phyloP scores from a whole-genome alignment of 2,113 vertebrate species.

The Serinus canaria region DNA sequence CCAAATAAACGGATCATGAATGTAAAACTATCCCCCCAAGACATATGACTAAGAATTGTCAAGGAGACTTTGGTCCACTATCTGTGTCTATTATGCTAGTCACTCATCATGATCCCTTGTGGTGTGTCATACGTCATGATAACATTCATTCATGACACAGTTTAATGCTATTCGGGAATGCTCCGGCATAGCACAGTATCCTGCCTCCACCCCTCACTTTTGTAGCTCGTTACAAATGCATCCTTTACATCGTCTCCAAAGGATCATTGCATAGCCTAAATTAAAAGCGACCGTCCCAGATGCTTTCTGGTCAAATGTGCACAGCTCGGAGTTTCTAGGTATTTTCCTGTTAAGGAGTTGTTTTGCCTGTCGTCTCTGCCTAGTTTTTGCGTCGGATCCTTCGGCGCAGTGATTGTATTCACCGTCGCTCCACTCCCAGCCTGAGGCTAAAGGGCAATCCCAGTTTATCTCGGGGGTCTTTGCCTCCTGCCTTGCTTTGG shows the following conservation, averaged over 20 bases:
- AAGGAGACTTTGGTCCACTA: constrained; percentile 55
- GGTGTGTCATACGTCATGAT: constrained; percentile 17
- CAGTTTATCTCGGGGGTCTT: not conserved
- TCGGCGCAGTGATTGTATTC: not conserved
- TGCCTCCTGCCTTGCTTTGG: not conserved
- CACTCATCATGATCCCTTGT: constrained; percentile 21
- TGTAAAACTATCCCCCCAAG: constrained; percentile 33
- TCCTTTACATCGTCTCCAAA: not conserved
- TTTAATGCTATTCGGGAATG: not conserved
- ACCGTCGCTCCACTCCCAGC: too few relatives aligned
- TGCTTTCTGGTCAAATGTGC: not conserved
- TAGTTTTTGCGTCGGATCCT: not conserved
- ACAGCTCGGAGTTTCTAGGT: not conserved
- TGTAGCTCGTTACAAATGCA: not conserved
- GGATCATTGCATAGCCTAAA: not conserved
- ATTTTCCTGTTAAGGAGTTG: not conserved
- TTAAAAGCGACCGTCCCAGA: not conserved
- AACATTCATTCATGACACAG: constrained; percentile 42
- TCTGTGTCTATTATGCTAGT: constrained; percentile 8
- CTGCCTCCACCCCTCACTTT: not conserved
- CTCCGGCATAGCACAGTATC: not conserved
- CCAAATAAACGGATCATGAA: constrained; percentile 34
- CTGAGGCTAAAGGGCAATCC: not conserved
- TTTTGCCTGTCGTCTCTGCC: not conserved
- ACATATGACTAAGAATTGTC: constrained; percentile 30